Percentiles rank a stretch among this genome's conserved stretches.
Evolutionary conservation across 2,113 vertebrate genomes (phyloP).

Genomic region (Rallus limicola): DNA sequence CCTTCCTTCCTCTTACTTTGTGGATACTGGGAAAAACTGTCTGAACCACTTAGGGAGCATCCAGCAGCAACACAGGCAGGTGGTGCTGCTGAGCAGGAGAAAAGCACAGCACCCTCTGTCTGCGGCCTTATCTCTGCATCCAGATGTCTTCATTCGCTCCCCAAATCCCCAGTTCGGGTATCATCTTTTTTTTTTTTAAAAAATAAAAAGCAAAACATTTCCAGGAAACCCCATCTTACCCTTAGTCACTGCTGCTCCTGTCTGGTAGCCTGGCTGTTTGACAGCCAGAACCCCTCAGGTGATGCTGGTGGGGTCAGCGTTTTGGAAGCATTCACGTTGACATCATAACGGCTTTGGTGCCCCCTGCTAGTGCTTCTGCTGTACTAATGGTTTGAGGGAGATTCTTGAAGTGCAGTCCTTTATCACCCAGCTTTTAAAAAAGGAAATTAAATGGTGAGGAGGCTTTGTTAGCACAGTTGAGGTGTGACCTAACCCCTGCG

Average conservation of each 20-base stretch:
- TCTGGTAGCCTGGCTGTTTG: background rate
- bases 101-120: background rate
- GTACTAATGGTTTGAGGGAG: slow-evolving; percentile 6
- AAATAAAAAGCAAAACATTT: background rate
- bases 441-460: slow-evolving; percentile 58
- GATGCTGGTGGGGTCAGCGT: background rate
- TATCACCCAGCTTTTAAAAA: background rate
- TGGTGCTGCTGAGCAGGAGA: slow-evolving; percentile 28
- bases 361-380: slow-evolving; percentile 67
- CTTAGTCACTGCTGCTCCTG: rapidly evolving
- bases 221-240: background rate
- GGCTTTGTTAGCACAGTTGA: slow-evolving; percentile 23
- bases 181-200: background rate
- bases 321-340: slow-evolving; percentile 17
- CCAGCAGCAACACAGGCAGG: background rate
- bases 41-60: background rate
- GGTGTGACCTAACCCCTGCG: slow-evolving; percentile 15
- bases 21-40: background rate
- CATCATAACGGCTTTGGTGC: slow-evolving; percentile 82
- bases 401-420: background rate
- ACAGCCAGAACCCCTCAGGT: background rate
- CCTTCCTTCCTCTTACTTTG: background rate
- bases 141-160: background rate
- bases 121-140: background rate
- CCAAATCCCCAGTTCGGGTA: background rate